Base-by-base conservation (phyloP, 2,113 vertebrate genomes). In the Burhinus bistriatus region DNA sequence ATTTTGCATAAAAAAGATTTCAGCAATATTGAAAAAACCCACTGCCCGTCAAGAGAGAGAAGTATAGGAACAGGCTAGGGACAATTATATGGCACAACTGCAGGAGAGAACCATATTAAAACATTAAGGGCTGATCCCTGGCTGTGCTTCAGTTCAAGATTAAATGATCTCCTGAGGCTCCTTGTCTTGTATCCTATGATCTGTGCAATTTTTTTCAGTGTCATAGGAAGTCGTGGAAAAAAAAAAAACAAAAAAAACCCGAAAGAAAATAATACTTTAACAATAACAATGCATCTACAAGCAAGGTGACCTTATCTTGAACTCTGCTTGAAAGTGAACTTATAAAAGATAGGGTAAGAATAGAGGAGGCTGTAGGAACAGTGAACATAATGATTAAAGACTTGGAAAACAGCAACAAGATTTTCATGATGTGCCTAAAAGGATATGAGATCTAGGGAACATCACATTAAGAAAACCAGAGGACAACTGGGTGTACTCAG, bases 81-180 rank as follows among this genome's bases (percentile, higher is more conserved):
- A 89, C 69, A 76, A 62, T 62, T 47, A 42, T 30, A 73, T n/a
- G 68, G 45, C 29, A 89, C 76, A 73, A 38, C 13, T 75, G 72
- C n/a, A 62, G 80, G 69, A 52, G 17, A 71, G 51, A 91, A 54
- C 55, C 22, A 30, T 26, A 57, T 59, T 70, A 79, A 81, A 70
- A n/a, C 15, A 38, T 64, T 82, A 79, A 57, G 77, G 49, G 55
- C 8, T 64, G 87, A 89, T 95, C 57, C 47, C 70, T 91, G 81
- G 38, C 89, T 93, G 87, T 87, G 81, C 81, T 76, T 89, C 87
- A 76, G 89, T 83, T 89, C 69, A 88, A 94, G 61, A 89, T 95
- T 68, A 91, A 96, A 89, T 15, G 22, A 82, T 84, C 69, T 70
- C 77, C 93, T 44, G 84, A 93, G 81, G 65, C 84, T 91, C 38